A percentile compares a stretch with the other conserved stretches of the same genome.
These are phyloP conservation scores for Hexactinellida sp. DNA, from an alignment of 37 sponge, comb jelly and placozoan genomes.

Conservation along the genomic window DNA sequence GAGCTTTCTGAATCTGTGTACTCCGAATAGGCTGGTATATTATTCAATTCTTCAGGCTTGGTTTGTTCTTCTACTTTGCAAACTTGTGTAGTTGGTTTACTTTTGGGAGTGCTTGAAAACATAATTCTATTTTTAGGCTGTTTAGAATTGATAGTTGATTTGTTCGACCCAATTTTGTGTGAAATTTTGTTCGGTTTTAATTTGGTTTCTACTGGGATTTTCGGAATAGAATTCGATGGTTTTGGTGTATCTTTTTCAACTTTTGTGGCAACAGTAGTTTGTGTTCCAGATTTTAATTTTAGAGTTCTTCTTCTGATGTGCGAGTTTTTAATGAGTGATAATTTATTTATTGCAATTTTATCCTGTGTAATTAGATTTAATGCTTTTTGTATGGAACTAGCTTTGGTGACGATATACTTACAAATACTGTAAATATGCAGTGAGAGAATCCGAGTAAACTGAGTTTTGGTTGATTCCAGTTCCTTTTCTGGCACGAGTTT, in stretches of 20 bases:
- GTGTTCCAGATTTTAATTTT: background rate
- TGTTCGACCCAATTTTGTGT: background rate
- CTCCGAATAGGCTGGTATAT: background rate
- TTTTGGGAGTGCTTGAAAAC: background rate
- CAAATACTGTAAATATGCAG: background rate
- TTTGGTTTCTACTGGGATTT: background rate
- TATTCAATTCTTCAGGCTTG: background rate
- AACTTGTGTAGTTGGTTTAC: too few relatives aligned
- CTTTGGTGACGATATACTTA: background rate
- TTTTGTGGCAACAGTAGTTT: background rate
- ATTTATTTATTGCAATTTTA: background rate
- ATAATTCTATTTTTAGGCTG: too few relatives aligned
- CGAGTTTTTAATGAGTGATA: background rate
- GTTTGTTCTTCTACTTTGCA: background rate
- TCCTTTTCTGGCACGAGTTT: background rate
- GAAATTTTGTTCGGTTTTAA: background rate
- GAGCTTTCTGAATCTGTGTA: background rate
- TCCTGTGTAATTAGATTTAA: background rate
- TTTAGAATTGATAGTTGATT: background rate
- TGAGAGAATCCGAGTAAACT: background rate
- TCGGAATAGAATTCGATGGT: background rate
- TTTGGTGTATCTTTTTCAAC: background rate
- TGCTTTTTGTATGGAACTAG: background rate
- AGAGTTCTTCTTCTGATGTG: background rate
- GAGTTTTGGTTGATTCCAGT: background rate